Percentiles rank a stretch among this genome's conserved stretches.
These are phyloP conservation scores for Mobula hypostoma DNA, from an alignment of 2,113 vertebrate genomes.

Conservation along the genomic window DNA sequence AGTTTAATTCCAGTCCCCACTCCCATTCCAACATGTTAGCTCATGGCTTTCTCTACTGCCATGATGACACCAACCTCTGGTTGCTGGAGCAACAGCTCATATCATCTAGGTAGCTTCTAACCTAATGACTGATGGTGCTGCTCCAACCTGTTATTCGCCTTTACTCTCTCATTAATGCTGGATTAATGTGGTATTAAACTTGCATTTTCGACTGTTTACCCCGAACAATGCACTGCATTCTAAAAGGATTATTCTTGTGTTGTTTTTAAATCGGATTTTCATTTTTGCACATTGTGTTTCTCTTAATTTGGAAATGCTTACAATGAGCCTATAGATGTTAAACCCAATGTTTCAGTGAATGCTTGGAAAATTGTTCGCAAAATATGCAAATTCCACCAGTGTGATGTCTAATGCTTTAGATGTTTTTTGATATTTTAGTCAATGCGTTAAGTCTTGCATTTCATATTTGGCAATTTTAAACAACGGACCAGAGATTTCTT, in stretches of 20 bases:
- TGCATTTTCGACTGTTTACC: neutral
- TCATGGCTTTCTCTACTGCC: neutral
- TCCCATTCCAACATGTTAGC: too few species aligned
- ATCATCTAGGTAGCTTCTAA: too few species aligned
- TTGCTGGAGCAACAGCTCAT: too few species aligned
- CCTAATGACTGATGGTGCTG: neutral
- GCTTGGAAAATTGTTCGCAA: neutral
- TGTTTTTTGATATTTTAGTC: neutral
- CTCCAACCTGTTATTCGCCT: neutral
- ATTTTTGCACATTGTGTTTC: neutral
- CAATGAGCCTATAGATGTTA: neutral
- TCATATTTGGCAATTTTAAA: neutral
- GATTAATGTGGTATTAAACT: neutral
- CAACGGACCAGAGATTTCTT: neutral
- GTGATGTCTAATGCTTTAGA: neutral
- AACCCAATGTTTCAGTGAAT: neutral
- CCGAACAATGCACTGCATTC: constrained; percentile 1
- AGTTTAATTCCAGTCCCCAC: too few species aligned
- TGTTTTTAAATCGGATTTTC: constrained; percentile 13
- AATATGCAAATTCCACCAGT: neutral
- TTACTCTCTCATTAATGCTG: constrained; percentile 7
- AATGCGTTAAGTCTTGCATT: neutral
- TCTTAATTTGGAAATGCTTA: neutral
- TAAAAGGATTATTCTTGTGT: constrained; percentile 5
- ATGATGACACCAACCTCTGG: too few species aligned